Conservation (phyloP, 2,888 invertebrate species). For the Mythimna ferrago region DNA sequence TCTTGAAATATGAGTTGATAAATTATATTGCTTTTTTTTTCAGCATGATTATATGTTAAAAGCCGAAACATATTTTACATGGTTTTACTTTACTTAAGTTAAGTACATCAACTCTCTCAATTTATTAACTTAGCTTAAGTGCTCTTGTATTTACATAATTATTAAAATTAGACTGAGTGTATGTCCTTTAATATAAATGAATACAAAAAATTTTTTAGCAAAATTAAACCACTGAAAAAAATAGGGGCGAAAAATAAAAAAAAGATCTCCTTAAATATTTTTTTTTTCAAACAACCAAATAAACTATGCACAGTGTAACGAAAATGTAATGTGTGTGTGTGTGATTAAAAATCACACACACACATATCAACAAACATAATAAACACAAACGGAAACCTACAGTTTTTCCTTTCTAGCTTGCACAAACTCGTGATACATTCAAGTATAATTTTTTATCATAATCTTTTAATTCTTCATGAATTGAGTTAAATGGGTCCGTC, state of each 20-base stretch:
- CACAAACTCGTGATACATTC: constrained; percentile 42
- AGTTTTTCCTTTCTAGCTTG: constrained; percentile 13
- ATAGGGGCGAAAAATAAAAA: neutral
- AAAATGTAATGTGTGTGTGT: neutral
- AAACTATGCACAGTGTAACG: neutral
- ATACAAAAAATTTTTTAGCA: neutral
- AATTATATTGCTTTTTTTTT: neutral
- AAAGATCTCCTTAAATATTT: neutral
- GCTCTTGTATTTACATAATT: neutral
- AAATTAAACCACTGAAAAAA: neutral
- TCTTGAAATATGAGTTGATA: neutral
- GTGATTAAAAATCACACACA: neutral
- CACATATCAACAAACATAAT: neutral
- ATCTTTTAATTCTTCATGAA: constrained; percentile 71
- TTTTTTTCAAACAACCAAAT: neutral
- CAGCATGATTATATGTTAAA: neutral
- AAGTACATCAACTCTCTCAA: neutral
- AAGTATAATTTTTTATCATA: constrained; percentile 44
- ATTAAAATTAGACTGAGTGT: neutral
- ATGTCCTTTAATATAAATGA: neutral
- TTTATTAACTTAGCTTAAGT: constrained; percentile 1
- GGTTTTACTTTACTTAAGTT: neutral
- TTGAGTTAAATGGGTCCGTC: constrained; percentile 80
- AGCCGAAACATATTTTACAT: neutral
- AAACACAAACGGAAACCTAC: neutral